Evolutionary conservation across 2,113 vertebrate species (phyloP).

Genomic region (Gymnobelideus leadbeateri): DNA sequence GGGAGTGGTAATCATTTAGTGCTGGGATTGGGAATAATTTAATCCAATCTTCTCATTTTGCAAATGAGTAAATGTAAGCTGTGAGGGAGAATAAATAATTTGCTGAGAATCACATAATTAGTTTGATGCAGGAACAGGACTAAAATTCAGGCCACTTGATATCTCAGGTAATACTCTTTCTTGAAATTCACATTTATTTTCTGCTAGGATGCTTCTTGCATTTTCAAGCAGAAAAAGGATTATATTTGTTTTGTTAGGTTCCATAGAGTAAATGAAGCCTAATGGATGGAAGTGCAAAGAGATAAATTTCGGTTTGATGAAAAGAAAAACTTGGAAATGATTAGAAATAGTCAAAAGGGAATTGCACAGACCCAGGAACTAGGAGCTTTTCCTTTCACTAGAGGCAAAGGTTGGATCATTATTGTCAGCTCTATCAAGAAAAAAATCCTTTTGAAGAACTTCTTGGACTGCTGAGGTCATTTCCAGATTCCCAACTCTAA

Average conservation of each 20-base stretch:
- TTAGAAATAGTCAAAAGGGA: background rate
- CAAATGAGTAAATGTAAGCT: background rate
- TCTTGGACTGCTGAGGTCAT: background rate
- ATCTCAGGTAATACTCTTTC: background rate
- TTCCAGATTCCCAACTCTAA: background rate
- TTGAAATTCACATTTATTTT: background rate
- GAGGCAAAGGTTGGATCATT: background rate
- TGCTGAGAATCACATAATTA: background rate
- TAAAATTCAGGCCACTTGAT: background rate
- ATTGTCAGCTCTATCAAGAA: background rate
- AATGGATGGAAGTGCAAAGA: background rate
- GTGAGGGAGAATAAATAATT: background rate
- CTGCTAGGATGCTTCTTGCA: background rate
- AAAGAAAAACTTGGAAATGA: background rate
- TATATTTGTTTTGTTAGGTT: background rate
- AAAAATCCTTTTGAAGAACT: background rate
- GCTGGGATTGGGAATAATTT: background rate
- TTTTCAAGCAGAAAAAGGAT: background rate
- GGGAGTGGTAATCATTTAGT: background rate
- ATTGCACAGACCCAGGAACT: background rate
- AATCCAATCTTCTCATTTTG: background rate
- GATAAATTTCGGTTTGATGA: background rate
- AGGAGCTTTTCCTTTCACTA: background rate
- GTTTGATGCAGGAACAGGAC: background rate
- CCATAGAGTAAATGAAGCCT: background rate